Evolutionary conservation across 2,888 invertebrate species (phyloP), one percentile per base, ranked within the genome.

Genomic region (Apodemia duryi): DNA sequence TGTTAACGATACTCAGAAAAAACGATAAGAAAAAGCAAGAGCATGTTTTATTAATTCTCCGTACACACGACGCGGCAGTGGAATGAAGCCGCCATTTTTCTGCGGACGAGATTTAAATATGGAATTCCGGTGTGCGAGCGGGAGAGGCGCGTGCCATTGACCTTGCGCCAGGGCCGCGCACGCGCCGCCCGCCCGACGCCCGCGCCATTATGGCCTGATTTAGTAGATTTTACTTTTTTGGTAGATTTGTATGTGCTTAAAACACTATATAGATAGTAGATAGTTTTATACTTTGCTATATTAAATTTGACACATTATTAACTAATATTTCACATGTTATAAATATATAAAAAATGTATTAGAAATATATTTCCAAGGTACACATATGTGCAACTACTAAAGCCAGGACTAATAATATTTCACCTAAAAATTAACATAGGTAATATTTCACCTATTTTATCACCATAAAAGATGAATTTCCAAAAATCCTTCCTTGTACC

Each of bases 21-120:
- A 86, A 83, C 77, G 79, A 77, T 79, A 80, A 85, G 81, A 85
- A 86, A 84, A 88, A 85, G 81, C 75, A 80, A 77, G 78, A 82
- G 84, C 84, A 86, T 88, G 87, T 88, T 89, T 91, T 91, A 91
- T 91, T 91, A 89, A 91, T 90, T 90, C 90, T 80, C 79, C 84
- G 87, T 90, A 90, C 85, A 85, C 82, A 85, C 81, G 82, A 78
- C 76, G 81, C 81, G 78, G 77, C 76, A 78, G 82, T 81, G 86
- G 88, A 88, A 89, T 89, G 89, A 80, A 89, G 85, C 74, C 88
- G 91, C 90, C 90, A 90, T 91, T 91, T 91, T 91, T 91, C 89
- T 91, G 90, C 91, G 90, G 91, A 88, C 89, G 89, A 90, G 90
- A 91, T 91, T 91, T 91, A 91, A 91, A 91, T 91, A 91, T 91